Evolutionary conservation across 2,113 vertebrate genomes (phyloP).

Genomic region (Chascanopsetta lugubris): DNA sequence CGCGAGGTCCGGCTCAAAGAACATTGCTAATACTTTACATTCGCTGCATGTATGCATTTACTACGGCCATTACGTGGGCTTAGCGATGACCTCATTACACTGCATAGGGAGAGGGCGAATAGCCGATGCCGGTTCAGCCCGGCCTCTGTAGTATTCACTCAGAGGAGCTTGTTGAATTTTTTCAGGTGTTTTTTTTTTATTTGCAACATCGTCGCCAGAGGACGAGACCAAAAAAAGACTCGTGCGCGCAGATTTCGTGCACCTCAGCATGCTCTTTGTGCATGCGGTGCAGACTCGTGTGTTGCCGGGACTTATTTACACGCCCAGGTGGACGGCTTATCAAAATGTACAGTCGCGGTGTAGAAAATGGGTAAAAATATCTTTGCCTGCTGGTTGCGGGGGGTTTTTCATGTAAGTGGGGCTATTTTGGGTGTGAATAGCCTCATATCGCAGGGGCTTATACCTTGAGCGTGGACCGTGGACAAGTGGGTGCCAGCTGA

Average conservation of each 20-base stretch:
- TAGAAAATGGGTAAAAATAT: slow-evolving; percentile 61
- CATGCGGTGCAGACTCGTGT: slow-evolving; percentile 22
- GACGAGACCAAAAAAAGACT: slow-evolving; percentile 54
- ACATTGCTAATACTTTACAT: slow-evolving; percentile 50
- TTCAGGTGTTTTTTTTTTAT: slow-evolving; percentile 72
- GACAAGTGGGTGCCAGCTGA: slow-evolving; percentile 75
- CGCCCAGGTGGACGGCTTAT: slow-evolving; percentile 45
- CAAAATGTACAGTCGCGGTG: slow-evolving; percentile 46
- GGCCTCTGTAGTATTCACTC: slow-evolving; percentile 61
- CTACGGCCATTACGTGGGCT: slow-evolving; percentile 15
- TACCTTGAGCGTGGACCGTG: slow-evolving; percentile 50
- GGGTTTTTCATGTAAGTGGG: slow-evolving; percentile 38
- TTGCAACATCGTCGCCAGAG: slow-evolving; percentile 47
- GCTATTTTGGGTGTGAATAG: slow-evolving; percentile 80
- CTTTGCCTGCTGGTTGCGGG: slow-evolving; percentile 21
- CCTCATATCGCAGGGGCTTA: slow-evolving; percentile 53
- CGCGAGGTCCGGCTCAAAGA: slow-evolving; percentile 25
- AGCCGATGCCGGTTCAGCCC: slow-evolving; percentile 1
- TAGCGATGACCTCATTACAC: slow-evolving; percentile 24
- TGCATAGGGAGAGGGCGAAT: slow-evolving; percentile 1
- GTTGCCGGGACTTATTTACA: slow-evolving; percentile 33
- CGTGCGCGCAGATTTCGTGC: slow-evolving; percentile 52
- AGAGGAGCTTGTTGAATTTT: slow-evolving; percentile 72
- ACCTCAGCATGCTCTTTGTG: slow-evolving; percentile 33
- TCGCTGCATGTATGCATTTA: slow-evolving; percentile 31